A percentile compares a stretch with the other conserved stretches of the same genome.
Conservation (phyloP, 2,888 invertebrate species). For the Prosapia bicincta region DNA sequence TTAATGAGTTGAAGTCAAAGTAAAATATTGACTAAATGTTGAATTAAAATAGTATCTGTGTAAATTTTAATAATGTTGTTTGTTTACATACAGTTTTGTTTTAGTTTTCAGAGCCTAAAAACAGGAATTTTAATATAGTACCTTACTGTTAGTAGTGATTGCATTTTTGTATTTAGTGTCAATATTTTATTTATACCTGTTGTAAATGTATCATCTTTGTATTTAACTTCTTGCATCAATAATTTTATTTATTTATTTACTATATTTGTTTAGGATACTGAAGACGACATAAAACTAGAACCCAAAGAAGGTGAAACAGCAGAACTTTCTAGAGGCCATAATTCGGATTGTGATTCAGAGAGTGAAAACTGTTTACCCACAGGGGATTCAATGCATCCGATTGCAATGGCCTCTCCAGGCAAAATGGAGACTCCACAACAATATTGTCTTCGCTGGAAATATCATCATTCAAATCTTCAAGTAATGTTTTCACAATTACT, state of each 20-base stretch:
- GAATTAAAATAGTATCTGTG: too few species aligned
- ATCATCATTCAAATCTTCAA: constrained; percentile 87
- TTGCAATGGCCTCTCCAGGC: constrained; percentile 36
- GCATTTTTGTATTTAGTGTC: too few species aligned
- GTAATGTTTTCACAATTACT: constrained; percentile 63
- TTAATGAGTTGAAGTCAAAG: too few species aligned
- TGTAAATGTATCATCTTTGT: too few species aligned
- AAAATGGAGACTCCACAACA: constrained; percentile 68
- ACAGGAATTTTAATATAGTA: too few species aligned
- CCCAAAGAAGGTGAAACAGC: neutral
- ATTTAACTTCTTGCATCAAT: neutral
- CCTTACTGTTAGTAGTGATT: too few species aligned
- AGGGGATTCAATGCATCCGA: constrained; percentile 21
- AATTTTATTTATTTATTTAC: neutral
- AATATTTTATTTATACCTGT: too few species aligned
- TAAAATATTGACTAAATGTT: too few species aligned
- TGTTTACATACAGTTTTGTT: too few species aligned
- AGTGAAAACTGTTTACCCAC: neutral
- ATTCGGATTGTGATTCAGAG: constrained; percentile 3
- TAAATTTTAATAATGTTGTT: too few species aligned
- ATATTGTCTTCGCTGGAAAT: constrained; percentile 90
- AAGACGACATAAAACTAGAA: constrained; percentile 6
- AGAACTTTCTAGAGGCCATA: neutral
- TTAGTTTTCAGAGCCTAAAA: too few species aligned
- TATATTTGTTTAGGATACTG: constrained; percentile 9